Evolutionary conservation across 1,140 invertebrate species (phyloP), one percentile per base, ranked within the genome.

Genomic region (Vanessa tameamea): DNA sequence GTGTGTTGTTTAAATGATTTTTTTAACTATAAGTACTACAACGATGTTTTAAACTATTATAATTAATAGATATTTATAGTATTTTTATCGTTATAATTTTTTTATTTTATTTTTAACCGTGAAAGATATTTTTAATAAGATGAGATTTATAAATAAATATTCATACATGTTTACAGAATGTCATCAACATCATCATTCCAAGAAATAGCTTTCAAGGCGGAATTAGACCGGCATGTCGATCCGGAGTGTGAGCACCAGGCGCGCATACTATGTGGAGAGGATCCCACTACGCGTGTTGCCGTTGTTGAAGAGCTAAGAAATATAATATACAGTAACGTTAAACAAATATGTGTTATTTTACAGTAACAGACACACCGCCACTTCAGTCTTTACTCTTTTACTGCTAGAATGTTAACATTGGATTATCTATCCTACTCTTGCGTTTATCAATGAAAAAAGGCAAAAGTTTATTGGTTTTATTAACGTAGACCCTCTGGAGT

Each of bases 201-300:
- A 63, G 88, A 91, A 75, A 89, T 91, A 64, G 85, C 87, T 3
- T 91, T 83, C 71, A 73, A 80, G 61, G 88, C 88, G 9, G 88
- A 90, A 73, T 64, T 89, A 72, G 80, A 90, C 75, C 81, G 89
- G 11, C 80, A 87, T 66, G 75, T 85, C 37, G 85, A 86, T 76
- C 82, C 88, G 0, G 89, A 91, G 53, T 82, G 81, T 7, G 86
- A 86, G 68, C 76, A 88, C 70, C 80, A 86, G 66, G 86, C 89
- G 0, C 78, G 76, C 71, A 76, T 79, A 68, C 76, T 87, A 0
- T 90, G 88, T 47, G 85, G 69, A 37, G 89, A 90, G 76, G 81
- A 85, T 48, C 79, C 81, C 0, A 68, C 67, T 9, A 82, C 77
- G 8, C 81, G 82, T 43, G 48, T 26, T 7, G 67, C 69, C 47